Percentiles rank a stretch among this genome's conserved stretches.
Evolutionary conservation across 1,140 invertebrate genomes (phyloP).

Genomic region (Schlechtendalia chinensis): DNA sequence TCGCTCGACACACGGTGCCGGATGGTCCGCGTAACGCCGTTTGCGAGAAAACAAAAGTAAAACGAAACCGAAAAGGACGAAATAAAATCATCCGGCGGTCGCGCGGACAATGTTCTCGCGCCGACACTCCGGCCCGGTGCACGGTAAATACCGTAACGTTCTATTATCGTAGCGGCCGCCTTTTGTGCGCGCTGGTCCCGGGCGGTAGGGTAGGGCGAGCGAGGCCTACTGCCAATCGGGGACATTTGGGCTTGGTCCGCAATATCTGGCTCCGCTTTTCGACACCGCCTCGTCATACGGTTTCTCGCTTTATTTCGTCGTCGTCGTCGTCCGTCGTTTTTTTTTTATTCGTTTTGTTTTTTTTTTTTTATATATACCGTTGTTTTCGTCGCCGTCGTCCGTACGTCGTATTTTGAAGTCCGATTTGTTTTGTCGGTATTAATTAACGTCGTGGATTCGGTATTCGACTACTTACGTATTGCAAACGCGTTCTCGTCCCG

Average conservation of each 20-base stretch:
- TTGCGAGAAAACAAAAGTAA: too few species aligned
- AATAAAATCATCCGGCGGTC: too few species aligned
- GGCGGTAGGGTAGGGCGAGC: conserved; percentile 48
- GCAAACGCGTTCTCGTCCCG: neutral
- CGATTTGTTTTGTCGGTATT: neutral
- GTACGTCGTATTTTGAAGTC: too few species aligned
- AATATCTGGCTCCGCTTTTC: conserved; percentile 47
- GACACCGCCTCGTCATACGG: conserved; percentile 42
- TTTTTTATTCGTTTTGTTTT: neutral
- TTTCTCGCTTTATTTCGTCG: conserved; percentile 11
- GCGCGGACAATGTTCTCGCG: neutral
- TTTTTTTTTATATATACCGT: too few species aligned
- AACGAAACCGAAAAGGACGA: too few species aligned
- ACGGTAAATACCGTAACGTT: conserved; percentile 39
- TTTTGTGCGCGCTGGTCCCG: conserved; percentile 29
- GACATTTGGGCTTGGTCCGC: conserved; percentile 49
- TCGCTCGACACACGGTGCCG: neutral
- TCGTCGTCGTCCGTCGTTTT: neutral
- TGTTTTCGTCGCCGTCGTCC: too few species aligned
- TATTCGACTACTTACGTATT: neutral
- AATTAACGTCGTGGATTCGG: neutral
- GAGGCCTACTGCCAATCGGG: conserved; percentile 48
- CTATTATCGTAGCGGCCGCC: conserved; percentile 47
- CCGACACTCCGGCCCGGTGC: neutral
- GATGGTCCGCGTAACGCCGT: too few species aligned